Evolutionary conservation across 2,113 vertebrate species (phyloP), one percentile per base, ranked within the genome.

Genomic region (Pseudorectes ferrugineus): DNA sequence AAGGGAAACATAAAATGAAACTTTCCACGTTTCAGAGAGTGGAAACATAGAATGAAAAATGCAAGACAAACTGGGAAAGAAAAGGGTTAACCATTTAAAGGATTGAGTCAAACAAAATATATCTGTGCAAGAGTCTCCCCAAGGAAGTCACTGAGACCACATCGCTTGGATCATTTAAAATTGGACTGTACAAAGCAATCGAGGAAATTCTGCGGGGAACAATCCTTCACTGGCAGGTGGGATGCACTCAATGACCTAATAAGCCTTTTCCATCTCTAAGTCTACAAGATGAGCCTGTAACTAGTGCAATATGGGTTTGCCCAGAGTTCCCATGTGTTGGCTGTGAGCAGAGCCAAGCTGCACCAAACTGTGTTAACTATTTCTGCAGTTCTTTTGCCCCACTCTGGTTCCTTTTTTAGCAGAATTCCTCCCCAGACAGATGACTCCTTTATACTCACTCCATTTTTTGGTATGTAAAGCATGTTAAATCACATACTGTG

Each of bases 181-280:
- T 77, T 88, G 85, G 85, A 55, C 90, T 63, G n/a, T 78, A 90
- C 85, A 92, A 92, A 93, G 79, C 72, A 96, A 66, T 83, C 71
- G 85, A 89, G 79, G 55, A 42, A 90, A 96, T 83, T 84, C 95
- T 84, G 57, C 72, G 22, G 94, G 94, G 94, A 97, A 78, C 95
- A 90, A 96, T 96, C 90, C 85, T 77, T 97, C 93, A 86, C 90
- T 95, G 88, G 92, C 96, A 95, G 88, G 91, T 96, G 93, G 86
- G 83, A 87, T 89, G 80, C 73, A 91, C 86, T 96, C 91, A 66
- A 63, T 89, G 95, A 94, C 77, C 81, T 96, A 81, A 58, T 96
- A 89, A 58, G 77, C 55, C 91, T 95, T 95, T 95, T 91, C 91
- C 86, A 91, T 31, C 46, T 42, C 71, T 68, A 61, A 81, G 73